Percentiles rank a stretch among this genome's conserved stretches.
These are phyloP conservation scores for Phlogophora meticulosa DNA, from an alignment of 2,888 invertebrate genomes.

Conservation along the genomic window DNA sequence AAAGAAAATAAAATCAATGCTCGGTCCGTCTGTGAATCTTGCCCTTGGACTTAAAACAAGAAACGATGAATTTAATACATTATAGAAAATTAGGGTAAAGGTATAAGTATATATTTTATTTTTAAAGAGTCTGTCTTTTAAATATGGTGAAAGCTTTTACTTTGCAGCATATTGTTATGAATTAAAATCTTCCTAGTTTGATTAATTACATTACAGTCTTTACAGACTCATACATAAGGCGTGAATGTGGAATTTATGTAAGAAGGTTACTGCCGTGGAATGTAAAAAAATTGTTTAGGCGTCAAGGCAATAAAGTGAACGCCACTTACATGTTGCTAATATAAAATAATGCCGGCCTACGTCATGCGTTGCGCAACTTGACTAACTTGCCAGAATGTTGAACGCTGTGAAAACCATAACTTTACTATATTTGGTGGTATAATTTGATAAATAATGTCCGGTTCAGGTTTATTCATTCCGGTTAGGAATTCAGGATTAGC, in stretches of 20 bases:
- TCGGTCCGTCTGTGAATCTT: no score
- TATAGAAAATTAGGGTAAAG: no score
- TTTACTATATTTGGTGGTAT: not conserved
- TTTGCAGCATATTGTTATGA: not conserved
- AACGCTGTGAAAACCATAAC: conserved; percentile 3
- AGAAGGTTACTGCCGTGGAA: conserved; percentile 14
- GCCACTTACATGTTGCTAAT: conserved; percentile 24
- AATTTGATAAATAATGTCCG: not conserved
- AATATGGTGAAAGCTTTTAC: not conserved
- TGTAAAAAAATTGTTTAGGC: conserved; percentile 8
- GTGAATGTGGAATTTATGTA: not conserved
- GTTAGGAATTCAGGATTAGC: not conserved
- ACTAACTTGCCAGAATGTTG: conserved; percentile 18
- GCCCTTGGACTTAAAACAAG: no score
- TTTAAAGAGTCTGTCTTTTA: no score
- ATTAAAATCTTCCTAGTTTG: not conserved
- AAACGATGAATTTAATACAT: no score
- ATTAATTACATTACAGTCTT: not conserved
- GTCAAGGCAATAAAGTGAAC: conserved; percentile 40
- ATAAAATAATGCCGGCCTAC: conserved; percentile 10
- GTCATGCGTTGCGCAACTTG: conserved; percentile 35
- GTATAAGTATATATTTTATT: no score
- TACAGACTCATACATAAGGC: not conserved
- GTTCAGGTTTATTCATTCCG: conserved; percentile 9
- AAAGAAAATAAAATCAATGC: no score